Evolutionary conservation across 2,888 invertebrate species (phyloP), one percentile per base, ranked within the genome.

Genomic region (Cephus sareptanus): DNA sequence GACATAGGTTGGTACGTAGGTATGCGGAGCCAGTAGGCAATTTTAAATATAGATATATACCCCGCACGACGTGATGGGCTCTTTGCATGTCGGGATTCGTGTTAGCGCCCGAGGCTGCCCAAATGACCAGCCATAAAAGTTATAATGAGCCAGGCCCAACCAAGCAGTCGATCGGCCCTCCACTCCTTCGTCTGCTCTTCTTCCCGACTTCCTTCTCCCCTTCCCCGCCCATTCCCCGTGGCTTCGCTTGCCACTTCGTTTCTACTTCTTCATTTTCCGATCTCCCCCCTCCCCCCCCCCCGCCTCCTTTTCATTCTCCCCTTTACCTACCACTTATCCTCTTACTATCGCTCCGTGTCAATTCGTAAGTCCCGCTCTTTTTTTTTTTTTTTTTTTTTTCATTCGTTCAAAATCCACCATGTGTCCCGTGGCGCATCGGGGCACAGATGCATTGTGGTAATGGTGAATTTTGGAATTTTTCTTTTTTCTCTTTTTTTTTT

Each of bases 41-140:
- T 71, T 71, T 71, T 71, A 71, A 34, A 71, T 71, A 71, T 34
- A 71, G 71, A 71, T 71, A 71, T 71, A 71, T 34, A 34, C 33
- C 71, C 71, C 23, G 71, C 34, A 37, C 35, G 71, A 75, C 76
- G 75, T 77, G 79, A 76, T 75, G 76, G 77, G 73, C 75, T 75
- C 75, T 78, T 87, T 85, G 85, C 87, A 87, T 87, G 86, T 84
- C 83, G 85, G 83, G 83, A 85, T 86, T 83, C 83, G 83, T 79
- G 84, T 86, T 83, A 82, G 81, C 81, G 82, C 82, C 82, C 82
- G 77, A 78, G 83, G 78, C 83, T 81, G 81, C 78, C 85, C 84
- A 85, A 88, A 88, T 86, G 88, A 85, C 87, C 86, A 85, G 83
- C 84, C 85, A 87, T 87, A 88, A 87, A 87, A 86, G 81, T 88